Conservation (phyloP, 2,888 invertebrate species). For the Nemurella pictetii region DNA sequence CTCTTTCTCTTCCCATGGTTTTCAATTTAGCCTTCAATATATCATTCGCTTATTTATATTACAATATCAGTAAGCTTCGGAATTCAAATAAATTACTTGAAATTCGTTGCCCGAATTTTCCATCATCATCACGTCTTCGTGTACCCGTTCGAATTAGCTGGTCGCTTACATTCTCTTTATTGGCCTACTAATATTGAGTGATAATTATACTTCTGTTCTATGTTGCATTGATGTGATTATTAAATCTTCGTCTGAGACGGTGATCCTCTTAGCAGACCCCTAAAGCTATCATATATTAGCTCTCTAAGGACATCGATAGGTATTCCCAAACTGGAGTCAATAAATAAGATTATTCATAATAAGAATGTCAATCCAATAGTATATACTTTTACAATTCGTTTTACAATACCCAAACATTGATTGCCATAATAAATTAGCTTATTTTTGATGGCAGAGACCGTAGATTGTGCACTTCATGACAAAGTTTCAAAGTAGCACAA, state of each 20-base stretch:
- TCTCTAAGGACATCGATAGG: background rate
- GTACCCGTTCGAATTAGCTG: too few species aligned
- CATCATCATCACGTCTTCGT: too few species aligned
- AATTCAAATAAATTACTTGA: too few species aligned
- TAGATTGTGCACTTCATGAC: conserved; percentile 12
- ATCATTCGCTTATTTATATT: too few species aligned
- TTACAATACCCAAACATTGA: background rate
- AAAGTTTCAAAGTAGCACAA: conserved; percentile 10
- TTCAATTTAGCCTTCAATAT: too few species aligned
- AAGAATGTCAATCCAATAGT: background rate
- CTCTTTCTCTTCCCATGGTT: too few species aligned
- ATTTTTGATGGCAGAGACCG: background rate
- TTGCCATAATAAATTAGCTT: background rate
- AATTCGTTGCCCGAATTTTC: too few species aligned
- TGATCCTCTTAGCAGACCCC: background rate
- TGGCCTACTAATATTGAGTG: too few species aligned
- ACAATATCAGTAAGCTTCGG: too few species aligned
- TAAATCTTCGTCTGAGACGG: background rate
- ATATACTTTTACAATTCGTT: background rate
- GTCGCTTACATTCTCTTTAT: too few species aligned
- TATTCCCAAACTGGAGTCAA: background rate
- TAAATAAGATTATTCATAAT: background rate
- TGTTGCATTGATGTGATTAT: background rate
- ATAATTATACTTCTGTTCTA: background rate
- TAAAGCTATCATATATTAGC: background rate